phyloP scores from a whole-genome alignment of 2,113 vertebrate species.

The Bungarus multicinctus region DNA sequence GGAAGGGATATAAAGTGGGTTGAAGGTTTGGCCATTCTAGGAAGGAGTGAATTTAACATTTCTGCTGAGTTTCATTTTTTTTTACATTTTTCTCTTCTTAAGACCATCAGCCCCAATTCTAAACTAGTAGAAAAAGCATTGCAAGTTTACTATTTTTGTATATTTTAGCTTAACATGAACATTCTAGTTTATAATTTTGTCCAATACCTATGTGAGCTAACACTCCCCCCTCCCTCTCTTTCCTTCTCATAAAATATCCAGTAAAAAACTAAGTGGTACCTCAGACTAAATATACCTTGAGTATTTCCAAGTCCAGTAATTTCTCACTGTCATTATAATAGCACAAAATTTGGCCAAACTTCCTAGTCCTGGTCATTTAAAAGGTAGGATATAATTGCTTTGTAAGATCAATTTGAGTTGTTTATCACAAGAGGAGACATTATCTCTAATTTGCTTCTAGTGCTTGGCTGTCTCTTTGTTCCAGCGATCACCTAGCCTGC shows the following conservation, averaged over 20 bases:
- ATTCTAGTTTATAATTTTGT: neutral
- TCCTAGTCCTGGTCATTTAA: neutral
- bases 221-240: neutral
- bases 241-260: too few species aligned
- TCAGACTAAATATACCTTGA: neutral
- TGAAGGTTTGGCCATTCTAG: neutral
- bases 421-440: neutral
- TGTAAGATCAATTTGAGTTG: neutral
- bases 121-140: neutral
- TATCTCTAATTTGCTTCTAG: neutral
- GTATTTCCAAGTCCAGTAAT: neutral
- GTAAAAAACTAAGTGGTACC: neutral
- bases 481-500: neutral
- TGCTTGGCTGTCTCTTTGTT: neutral
- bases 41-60: neutral
- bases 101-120: neutral
- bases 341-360: neutral
- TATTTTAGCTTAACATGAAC: neutral
- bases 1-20: neutral
- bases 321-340: neutral
- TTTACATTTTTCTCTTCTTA: neutral
- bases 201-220: neutral
- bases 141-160: neutral
- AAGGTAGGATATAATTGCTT: neutral
- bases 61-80: neutral